Percentiles rank a stretch among this genome's conserved stretches.
phyloP scores from a whole-genome alignment of 92 coral and sea anemone species.

The Palythoa caribaeorum region DNA sequence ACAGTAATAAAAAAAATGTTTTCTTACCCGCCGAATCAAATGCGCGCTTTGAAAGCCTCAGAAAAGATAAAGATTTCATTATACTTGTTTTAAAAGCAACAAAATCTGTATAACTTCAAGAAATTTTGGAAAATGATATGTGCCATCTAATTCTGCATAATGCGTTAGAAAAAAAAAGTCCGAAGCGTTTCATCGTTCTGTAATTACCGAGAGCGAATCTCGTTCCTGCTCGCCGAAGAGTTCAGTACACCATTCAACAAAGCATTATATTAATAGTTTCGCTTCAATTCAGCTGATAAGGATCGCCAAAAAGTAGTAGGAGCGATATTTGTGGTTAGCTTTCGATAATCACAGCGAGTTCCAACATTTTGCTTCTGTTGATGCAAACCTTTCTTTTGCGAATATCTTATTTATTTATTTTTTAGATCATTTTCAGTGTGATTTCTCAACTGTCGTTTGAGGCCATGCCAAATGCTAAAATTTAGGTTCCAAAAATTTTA shows the following conservation, averaged over 20 bases:
- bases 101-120: not conserved
- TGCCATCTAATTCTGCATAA: not conserved
- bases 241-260: not conserved
- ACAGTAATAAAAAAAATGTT: not conserved
- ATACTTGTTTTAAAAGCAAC: slow-evolving; percentile 34
- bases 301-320: slow-evolving; percentile 20
- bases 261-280: slow-evolving; percentile 29
- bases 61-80: slow-evolving; percentile 40
- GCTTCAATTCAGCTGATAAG: slow-evolving; percentile 34
- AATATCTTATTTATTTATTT: not conserved
- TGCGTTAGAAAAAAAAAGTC: not conserved
- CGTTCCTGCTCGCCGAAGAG: not conserved
- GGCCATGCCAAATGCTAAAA: not conserved
- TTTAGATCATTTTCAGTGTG: not conserved
- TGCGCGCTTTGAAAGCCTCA: slow-evolving; percentile 47
- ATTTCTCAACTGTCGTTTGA: not conserved
- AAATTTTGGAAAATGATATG: slow-evolving; percentile 15
- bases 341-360: slow-evolving; percentile 25
- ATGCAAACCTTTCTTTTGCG: not conserved
- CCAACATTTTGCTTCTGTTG: slow-evolving; percentile 28
- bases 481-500: not conserved
- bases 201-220: not conserved
- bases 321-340: slow-evolving; percentile 39
- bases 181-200: slow-evolving; percentile 3
- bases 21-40: slow-evolving; percentile 14